Percentiles rank a stretch among this genome's conserved stretches.
Evolutionary conservation across 2,888 invertebrate species (phyloP).

Genomic region (Sinhomidia bicolor): DNA sequence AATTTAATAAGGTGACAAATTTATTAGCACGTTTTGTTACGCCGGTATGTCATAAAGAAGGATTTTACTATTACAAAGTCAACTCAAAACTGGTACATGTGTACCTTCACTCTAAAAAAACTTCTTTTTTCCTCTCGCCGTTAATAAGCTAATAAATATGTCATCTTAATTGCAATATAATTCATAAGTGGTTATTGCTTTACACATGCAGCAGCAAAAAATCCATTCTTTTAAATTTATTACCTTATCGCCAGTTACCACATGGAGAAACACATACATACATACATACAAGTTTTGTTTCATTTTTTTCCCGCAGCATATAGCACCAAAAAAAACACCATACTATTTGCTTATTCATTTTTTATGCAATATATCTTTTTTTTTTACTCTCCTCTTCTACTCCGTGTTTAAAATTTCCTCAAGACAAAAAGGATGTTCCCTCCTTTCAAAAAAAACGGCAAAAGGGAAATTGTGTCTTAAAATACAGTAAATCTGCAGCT

Average conservation of each 20-base stretch:
- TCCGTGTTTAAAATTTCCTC: neutral
- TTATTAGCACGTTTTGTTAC: neutral
- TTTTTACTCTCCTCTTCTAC: too few species aligned
- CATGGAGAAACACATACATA: neutral
- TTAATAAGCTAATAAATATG: slow-evolving; percentile 35
- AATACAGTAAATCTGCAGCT: neutral
- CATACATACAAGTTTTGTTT: neutral
- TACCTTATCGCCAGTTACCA: neutral
- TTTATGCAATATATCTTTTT: too few species aligned
- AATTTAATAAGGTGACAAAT: slow-evolving; percentile 3
- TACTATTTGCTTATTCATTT: too few species aligned
- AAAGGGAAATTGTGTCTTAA: neutral
- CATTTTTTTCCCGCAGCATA: too few species aligned
- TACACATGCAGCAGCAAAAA: neutral
- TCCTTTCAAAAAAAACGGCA: neutral
- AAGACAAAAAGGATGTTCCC: neutral
- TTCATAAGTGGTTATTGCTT: neutral
- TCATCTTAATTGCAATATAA: slow-evolving; percentile 21
- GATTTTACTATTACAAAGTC: too few species aligned
- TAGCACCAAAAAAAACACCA: too few species aligned
- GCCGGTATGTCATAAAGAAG: too few species aligned
- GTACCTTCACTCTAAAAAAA: too few species aligned
- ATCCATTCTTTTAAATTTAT: neutral
- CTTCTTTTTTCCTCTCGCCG: neutral
- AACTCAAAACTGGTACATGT: too few species aligned